Conservation (phyloP, 1,140 invertebrate species). For the Carcinoscorpius rotundicauda region DNA sequence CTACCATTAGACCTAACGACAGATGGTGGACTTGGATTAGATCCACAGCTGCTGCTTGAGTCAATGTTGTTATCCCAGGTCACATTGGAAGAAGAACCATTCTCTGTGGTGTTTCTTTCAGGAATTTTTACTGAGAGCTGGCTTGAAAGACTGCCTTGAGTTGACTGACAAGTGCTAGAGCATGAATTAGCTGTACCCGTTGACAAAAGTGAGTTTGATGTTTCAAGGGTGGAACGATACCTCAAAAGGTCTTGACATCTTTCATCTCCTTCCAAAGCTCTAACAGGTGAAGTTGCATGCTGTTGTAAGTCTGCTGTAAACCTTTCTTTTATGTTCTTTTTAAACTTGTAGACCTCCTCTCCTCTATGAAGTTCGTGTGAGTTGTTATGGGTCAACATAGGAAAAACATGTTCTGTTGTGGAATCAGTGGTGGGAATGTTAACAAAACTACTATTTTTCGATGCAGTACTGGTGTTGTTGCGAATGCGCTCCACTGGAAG, state of each 20-base stretch:
- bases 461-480: conserved; percentile 3
- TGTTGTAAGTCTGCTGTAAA: conserved; percentile 42
- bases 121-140: conserved; percentile 16
- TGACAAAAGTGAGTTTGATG: conserved; percentile 3
- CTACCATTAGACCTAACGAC: conserved; percentile 14
- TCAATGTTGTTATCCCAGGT: conserved; percentile 17
- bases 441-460: too few relatives aligned
- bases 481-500: conserved; percentile 13
- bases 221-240: not conserved
- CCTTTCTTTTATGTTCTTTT: conserved; percentile 82
- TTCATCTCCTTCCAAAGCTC: conserved; percentile 1
- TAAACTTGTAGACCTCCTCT: conserved; percentile 70
- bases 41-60: conserved; percentile 19
- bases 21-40: conserved; percentile 18
- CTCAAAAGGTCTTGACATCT: not conserved
- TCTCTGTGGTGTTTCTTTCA: conserved; percentile 2
- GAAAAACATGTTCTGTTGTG: too few relatives aligned
- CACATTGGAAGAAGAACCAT: not conserved
- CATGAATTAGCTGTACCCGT: conserved; percentile 4
- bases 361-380: not conserved
- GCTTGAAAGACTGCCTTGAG: not conserved
- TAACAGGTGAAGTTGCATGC: conserved; percentile 5
- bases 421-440: too few relatives aligned
- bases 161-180: conserved; percentile 4
- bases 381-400: too few relatives aligned